These are phyloP conservation scores for Colistium nudipinnis DNA, from an alignment of 2,113 vertebrate species.

Conservation along the genomic window DNA sequence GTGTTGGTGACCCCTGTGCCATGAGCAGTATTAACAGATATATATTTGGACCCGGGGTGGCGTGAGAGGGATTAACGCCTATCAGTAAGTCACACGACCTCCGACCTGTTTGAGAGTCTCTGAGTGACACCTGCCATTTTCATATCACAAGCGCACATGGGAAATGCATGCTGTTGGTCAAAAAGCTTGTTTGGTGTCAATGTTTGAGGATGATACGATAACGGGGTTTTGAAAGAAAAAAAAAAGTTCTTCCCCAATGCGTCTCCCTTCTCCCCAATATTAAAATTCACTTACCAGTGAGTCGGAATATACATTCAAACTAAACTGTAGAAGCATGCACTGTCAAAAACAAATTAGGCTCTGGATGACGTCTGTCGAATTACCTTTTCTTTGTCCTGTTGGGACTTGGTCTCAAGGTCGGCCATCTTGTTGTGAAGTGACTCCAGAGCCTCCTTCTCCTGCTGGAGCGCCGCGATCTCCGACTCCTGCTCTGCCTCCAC, in stretches of 20 bases:
- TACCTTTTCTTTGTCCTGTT: conserved; percentile 94
- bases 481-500: conserved; percentile 95
- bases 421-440: conserved; percentile 90
- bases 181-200: neutral
- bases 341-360: neutral
- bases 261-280: neutral
- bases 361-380: conserved; percentile 8
- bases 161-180: neutral
- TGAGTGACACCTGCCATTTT: conserved; percentile 35
- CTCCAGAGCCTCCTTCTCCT: conserved; percentile 91
- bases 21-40: conserved; percentile 65
- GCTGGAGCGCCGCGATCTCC: conserved; percentile 89
- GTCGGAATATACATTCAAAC: neutral
- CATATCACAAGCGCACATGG: conserved; percentile 2
- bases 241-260: no score
- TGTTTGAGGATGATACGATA: neutral
- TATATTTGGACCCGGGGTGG: conserved; percentile 75
- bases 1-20: conserved; percentile 51
- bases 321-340: neutral
- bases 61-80: conserved; percentile 75
- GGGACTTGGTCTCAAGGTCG: conserved; percentile 88
- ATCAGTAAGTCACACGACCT: conserved; percentile 59
- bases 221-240: conserved; percentile 1
- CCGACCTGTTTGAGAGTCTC: conserved; percentile 43
- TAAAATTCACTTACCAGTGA: neutral